Evolutionary conservation across 2,888 invertebrate species (phyloP).

Genomic region (Gari tellinella): DNA sequence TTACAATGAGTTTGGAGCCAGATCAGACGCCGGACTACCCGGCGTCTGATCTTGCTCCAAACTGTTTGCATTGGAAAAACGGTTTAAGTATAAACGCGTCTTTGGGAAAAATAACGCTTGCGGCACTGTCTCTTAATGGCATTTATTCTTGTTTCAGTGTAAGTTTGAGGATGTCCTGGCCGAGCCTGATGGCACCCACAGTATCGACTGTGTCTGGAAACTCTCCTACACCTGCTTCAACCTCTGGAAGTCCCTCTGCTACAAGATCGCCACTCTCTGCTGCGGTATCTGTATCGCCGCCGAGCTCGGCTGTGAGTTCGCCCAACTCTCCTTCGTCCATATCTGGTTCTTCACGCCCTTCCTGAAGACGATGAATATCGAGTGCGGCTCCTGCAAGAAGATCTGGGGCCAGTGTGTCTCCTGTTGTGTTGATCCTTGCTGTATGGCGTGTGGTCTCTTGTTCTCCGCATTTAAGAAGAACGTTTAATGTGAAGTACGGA

Average conservation of each 20-base stretch:
- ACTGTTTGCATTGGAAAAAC: no score
- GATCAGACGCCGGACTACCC: no score
- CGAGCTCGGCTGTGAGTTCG: constrained; percentile 84
- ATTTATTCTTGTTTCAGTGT: constrained; percentile 54
- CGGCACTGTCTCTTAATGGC: no score
- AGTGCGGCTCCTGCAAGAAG: constrained; percentile 76
- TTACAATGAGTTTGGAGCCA: no score
- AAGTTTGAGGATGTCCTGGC: constrained; percentile 74
- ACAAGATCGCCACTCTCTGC: constrained; percentile 88
- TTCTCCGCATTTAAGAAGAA: constrained; percentile 64
- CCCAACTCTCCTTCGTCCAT: constrained; percentile 87
- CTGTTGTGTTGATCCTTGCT: constrained; percentile 71
- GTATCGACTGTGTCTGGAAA: constrained; percentile 89
- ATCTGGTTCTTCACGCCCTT: constrained; percentile 91
- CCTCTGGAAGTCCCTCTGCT: constrained; percentile 88
- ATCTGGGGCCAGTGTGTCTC: constrained; percentile 86
- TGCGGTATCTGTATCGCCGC: constrained; percentile 89
- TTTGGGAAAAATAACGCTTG: no score
- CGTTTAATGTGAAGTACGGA: no score
- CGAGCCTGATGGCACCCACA: constrained; percentile 71
- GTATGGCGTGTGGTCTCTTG: constrained; percentile 64
- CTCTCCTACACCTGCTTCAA: constrained; percentile 88
- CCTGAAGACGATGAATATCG: constrained; percentile 88
- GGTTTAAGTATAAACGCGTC: no score
- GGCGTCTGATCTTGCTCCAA: no score